Conservation (phyloP, 2,888 invertebrate species). For the Spisula subtruncata region DNA sequence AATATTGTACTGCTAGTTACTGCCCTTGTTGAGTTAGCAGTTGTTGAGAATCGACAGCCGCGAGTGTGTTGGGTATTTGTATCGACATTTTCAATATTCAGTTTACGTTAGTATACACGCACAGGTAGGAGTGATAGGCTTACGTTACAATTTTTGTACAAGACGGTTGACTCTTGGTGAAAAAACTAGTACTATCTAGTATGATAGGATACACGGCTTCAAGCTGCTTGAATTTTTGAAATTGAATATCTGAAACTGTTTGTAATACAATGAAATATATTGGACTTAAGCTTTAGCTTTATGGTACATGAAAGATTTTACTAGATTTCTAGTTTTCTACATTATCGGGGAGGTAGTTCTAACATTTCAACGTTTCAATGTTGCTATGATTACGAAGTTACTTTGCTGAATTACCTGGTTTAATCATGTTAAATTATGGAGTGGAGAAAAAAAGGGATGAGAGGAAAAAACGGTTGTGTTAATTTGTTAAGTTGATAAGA, state of each 20-base stretch:
- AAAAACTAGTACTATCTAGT: slow-evolving; percentile 15
- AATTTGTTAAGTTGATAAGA: neutral
- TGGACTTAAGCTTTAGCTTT: slow-evolving; percentile 1
- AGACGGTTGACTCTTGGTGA: neutral
- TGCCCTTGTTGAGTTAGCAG: neutral
- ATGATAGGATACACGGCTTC: neutral
- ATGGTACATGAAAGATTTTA: neutral
- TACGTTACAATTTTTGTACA: neutral
- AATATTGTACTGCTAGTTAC: neutral
- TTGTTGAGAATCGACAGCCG: neutral
- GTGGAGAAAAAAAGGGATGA: neutral
- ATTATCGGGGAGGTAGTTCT: neutral
- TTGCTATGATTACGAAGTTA: neutral
- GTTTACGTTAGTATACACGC: neutral
- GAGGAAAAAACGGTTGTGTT: neutral
- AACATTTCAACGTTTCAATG: neutral
- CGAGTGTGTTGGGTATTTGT: neutral
- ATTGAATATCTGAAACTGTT: neutral
- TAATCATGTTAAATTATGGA: slow-evolving; percentile 1
- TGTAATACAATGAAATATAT: neutral
- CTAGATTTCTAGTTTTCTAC: too few relatives aligned
- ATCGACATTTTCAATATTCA: slow-evolving; percentile 6
- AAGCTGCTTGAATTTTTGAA: slow-evolving; percentile 21
- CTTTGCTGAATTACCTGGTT: neutral
- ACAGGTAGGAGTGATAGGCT: neutral